Base-by-base conservation (phyloP, 1,140 invertebrate genomes). In the Drosophila malerkotliana region DNA sequence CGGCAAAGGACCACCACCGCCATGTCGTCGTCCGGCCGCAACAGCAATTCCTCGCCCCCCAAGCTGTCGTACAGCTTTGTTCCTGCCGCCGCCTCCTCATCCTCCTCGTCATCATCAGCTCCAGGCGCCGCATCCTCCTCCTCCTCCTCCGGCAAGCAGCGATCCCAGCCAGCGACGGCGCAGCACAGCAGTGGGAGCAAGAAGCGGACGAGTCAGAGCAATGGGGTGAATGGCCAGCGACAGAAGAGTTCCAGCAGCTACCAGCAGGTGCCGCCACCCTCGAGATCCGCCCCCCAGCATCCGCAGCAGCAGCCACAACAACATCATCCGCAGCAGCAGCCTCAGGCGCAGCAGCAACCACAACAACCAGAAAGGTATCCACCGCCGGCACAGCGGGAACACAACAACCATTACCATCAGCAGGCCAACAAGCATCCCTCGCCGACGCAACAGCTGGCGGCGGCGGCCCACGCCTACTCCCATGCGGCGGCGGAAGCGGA, bases 361-460 rank as follows among this genome's bases (percentile, higher is more conserved):
- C 54, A 66, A 39, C 59, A 45, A 3, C 49, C 60, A 18, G 72
- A 73, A 1, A 32, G 48, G 18, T 47, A 67, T 6, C 58, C 60
- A 10, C 57, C 58, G 4, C 56, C 44, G 12, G 39, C 58, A 26
- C 51, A 67, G 15, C 68, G 71, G 4, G 54, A 73, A 12, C 49
- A 69, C 32, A 34, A 76, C 21, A 49, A 81, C 52, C 15, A 74
- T 8, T 62, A 63, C 47, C 14, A 74, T 8, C 67, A 63, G 2
- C 64, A 66, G n/a, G 7, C 32, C 9, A 32, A 32, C 37, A 88
- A 89, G 51, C 90, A 91, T 72, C 80, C 90, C 9, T 90, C 88
- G 48, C 88, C 88, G 30, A 88, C 88, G 48, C 89, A 91, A 55
- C 84, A 91, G 62, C 30, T 91, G 47, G 88, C 88, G 4, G 84